A percentile compares a stretch with the other conserved stretches of the same genome.
phyloP scores from a whole-genome alignment of 2,888 invertebrate genomes.

The Diachrysia chrysitis region DNA sequence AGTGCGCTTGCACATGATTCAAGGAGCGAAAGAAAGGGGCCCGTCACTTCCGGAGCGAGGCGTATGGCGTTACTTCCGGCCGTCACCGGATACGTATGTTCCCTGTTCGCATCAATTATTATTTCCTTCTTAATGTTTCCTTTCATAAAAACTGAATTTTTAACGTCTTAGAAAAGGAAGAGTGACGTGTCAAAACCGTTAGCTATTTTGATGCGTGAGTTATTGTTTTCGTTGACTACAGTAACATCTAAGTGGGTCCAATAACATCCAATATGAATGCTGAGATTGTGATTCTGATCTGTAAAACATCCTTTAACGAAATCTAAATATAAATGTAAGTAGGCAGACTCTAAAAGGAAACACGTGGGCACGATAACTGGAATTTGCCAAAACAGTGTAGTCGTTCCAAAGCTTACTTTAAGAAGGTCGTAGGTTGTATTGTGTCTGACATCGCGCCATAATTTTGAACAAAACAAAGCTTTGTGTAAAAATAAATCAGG shows the following conservation, averaged over 20 bases:
- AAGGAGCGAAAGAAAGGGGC: conserved; percentile 83
- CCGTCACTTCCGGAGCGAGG: conserved; percentile 82
- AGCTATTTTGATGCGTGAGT: conserved; percentile 11
- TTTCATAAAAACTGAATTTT: conserved; percentile 69
- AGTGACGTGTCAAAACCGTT: conserved; percentile 36
- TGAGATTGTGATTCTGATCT: conserved; percentile 1
- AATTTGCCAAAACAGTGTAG: conserved; percentile 54
- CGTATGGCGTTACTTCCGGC: conserved; percentile 84
- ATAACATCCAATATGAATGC: conserved; percentile 6
- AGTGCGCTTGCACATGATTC: conserved; percentile 68
- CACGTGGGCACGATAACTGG: conserved; percentile 52
- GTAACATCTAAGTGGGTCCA: background rate
- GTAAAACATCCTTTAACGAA: conserved; percentile 21
- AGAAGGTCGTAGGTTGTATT: conserved; percentile 49
- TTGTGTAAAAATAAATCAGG: conserved; percentile 13
- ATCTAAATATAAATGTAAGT: conserved; percentile 40
- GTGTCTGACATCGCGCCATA: conserved; percentile 30
- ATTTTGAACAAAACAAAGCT: conserved; percentile 31
- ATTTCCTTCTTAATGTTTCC: conserved; percentile 85
- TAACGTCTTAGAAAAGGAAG: conserved; percentile 54
- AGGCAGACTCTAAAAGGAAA: conserved; percentile 41
- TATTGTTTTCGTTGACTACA: background rate
- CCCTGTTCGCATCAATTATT: conserved; percentile 84
- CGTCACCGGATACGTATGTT: conserved; percentile 83
- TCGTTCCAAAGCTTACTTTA: conserved; percentile 40